These are phyloP conservation scores for Cerastis leucographa DNA, from an alignment of 2,888 invertebrate species.

Conservation along the genomic window DNA sequence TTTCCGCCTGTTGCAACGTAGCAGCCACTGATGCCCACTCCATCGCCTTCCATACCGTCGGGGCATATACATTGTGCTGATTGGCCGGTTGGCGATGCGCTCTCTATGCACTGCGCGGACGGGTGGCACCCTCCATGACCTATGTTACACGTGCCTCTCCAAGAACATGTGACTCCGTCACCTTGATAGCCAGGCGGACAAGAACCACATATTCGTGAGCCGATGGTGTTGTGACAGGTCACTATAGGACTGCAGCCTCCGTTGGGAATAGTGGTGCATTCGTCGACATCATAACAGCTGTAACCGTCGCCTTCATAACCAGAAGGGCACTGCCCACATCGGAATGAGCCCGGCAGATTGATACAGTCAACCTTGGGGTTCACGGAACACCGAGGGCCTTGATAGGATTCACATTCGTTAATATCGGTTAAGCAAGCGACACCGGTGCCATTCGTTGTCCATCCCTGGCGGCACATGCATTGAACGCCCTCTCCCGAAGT, in stretches of 20 bases:
- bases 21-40: conserved; percentile 95
- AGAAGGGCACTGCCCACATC: conserved; percentile 96
- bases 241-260: conserved; percentile 98
- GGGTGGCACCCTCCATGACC: conserved; percentile 97
- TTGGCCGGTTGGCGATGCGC: conserved; percentile 89
- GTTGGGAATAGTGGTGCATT: conserved; percentile 95
- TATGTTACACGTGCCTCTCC: conserved; percentile 92
- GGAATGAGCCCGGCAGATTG: conserved; percentile 97
- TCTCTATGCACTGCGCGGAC: conserved; percentile 94
- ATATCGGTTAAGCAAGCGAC: conserved; percentile 96
- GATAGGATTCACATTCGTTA: conserved; percentile 94
- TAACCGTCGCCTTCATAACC: conserved; percentile 97
- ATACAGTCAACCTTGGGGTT: conserved; percentile 96
- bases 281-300: conserved; percentile 96
- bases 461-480: conserved; percentile 97
- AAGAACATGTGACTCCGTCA: conserved; percentile 94
- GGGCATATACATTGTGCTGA: conserved; percentile 95
- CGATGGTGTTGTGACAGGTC: conserved; percentile 96
- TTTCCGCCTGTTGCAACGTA: conserved; percentile 76
- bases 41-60: conserved; percentile 94
- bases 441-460: conserved; percentile 93
- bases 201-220: conserved; percentile 95
- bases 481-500: conserved; percentile 92
- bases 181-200: conserved; percentile 97
- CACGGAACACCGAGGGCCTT: conserved; percentile 93